phyloP scores from a whole-genome alignment of 1,140 invertebrate species.

The Eupeodes corollae region DNA sequence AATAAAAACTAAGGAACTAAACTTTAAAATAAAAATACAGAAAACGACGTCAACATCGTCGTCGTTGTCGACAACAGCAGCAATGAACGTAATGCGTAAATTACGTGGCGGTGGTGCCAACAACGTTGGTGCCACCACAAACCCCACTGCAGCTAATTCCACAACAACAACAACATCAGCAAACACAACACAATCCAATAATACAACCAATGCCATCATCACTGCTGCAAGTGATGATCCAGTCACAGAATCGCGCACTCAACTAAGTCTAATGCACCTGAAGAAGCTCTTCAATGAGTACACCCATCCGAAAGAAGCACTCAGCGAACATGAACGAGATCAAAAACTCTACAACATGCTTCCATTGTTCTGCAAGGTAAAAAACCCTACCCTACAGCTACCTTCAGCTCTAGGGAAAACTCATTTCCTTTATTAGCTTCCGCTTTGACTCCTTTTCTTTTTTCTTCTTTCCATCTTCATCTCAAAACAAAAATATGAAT shows the following conservation, averaged over 20 bases:
- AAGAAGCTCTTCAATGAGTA: constrained; percentile 94
- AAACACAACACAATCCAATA: constrained; percentile 1
- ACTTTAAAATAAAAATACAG: no score
- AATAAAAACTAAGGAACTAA: no score
- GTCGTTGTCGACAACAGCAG: no score
- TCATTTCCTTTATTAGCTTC: neutral
- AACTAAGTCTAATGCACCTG: constrained; percentile 86
- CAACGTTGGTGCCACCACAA: constrained; percentile 14
- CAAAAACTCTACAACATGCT: constrained; percentile 96
- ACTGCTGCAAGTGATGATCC: constrained; percentile 38
- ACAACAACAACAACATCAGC: constrained; percentile 11
- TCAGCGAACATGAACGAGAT: constrained; percentile 75
- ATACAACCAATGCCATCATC: constrained; percentile 28
- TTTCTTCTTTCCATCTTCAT: no score
- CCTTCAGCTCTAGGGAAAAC: neutral
- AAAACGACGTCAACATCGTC: no score
- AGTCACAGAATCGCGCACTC: constrained; percentile 59
- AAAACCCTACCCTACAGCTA: neutral
- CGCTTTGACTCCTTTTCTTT: neutral
- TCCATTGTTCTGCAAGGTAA: constrained; percentile 94
- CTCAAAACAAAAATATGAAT: constrained; percentile 11
- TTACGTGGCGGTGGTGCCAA: constrained; percentile 52
- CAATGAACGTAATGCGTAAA: constrained; percentile 79
- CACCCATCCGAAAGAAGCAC: constrained; percentile 68
- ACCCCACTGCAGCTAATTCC: constrained; percentile 27